Evolutionary conservation across 2,888 invertebrate species (phyloP).

Genomic region (Atrina japonica): DNA sequence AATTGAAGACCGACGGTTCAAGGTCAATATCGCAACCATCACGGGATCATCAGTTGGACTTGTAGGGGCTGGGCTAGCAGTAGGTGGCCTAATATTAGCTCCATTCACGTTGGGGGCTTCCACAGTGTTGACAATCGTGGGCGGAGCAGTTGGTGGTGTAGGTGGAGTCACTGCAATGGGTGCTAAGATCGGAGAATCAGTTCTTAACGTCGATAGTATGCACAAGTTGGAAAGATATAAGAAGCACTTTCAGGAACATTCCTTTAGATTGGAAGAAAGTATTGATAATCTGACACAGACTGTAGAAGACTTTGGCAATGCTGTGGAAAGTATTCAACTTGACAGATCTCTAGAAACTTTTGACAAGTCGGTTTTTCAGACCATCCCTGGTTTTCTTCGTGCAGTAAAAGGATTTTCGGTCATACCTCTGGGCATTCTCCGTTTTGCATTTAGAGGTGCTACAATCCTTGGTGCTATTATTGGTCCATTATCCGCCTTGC

Average conservation of each 20-base stretch:
- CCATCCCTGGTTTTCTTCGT: slow-evolving; percentile 19
- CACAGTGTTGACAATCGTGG: slow-evolving; percentile 16
- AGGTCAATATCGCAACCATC: slow-evolving; percentile 29
- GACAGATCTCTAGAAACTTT: slow-evolving; percentile 12
- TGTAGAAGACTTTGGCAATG: slow-evolving; percentile 6
- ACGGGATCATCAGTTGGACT: slow-evolving; percentile 17
- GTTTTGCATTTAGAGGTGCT: slow-evolving; percentile 20
- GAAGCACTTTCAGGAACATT: slow-evolving; percentile 2
- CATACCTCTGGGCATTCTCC: slow-evolving; percentile 25
- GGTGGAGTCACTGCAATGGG: slow-evolving; percentile 23
- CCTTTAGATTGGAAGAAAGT: not conserved
- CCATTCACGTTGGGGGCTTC: slow-evolving; percentile 26
- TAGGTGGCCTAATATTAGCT: slow-evolving; percentile 12
- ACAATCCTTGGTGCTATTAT: slow-evolving; percentile 23
- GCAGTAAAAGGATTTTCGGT: slow-evolving; percentile 17
- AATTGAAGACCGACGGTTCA: slow-evolving; percentile 18
- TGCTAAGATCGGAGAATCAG: slow-evolving; percentile 22
- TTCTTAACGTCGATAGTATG: slow-evolving; percentile 15
- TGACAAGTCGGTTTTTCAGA: slow-evolving; percentile 13
- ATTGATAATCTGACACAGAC: not conserved
- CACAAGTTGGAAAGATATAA: slow-evolving; percentile 11
- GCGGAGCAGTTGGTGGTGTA: slow-evolving; percentile 23
- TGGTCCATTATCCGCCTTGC: slow-evolving; percentile 15
- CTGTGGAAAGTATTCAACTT: not conserved
- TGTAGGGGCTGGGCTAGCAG: slow-evolving; percentile 16